These are phyloP conservation scores for Pedionomus torquatus DNA, from an alignment of 2,113 vertebrate genomes.

Conservation along the genomic window DNA sequence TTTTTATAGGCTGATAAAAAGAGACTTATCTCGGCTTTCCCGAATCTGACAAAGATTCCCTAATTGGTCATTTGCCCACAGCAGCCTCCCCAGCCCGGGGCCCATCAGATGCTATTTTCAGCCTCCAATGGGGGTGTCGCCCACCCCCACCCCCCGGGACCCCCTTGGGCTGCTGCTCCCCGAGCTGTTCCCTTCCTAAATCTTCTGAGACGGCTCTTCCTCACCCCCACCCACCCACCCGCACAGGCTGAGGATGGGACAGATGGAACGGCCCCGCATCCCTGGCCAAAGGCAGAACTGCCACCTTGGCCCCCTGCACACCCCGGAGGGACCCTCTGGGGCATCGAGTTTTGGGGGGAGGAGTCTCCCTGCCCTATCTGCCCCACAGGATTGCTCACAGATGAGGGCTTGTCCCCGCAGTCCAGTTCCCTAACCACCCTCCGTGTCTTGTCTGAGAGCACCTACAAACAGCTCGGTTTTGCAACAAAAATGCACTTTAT, in stretches of 20 bases:
- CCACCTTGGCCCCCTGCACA: not conserved
- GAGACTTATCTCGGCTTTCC: conserved; percentile 69
- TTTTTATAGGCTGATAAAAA: conserved; percentile 81
- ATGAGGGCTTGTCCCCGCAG: not conserved
- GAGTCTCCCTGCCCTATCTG: not conserved
- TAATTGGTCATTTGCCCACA: conserved; percentile 63
- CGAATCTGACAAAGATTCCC: conserved; percentile 66
- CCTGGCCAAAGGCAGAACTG: not conserved
- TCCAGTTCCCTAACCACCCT: not conserved
- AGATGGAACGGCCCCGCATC: not conserved
- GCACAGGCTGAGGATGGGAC: accelerated
- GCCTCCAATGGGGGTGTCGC: not conserved
- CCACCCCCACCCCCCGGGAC: not conserved
- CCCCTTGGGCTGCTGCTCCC: not conserved
- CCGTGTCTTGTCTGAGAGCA: accelerated
- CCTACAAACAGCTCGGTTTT: not conserved
- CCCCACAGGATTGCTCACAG: accelerated
- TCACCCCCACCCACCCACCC: accelerated
- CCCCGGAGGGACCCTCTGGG: not conserved
- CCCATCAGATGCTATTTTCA: not conserved
- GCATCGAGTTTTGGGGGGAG: no score
- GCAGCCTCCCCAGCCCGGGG: not conserved
- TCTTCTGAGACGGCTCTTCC: accelerated
- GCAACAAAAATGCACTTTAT: accelerated
- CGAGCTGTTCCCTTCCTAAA: not conserved